Base-by-base conservation (phyloP, 2,888 invertebrate species). In the Lycophotia porphyrea region DNA sequence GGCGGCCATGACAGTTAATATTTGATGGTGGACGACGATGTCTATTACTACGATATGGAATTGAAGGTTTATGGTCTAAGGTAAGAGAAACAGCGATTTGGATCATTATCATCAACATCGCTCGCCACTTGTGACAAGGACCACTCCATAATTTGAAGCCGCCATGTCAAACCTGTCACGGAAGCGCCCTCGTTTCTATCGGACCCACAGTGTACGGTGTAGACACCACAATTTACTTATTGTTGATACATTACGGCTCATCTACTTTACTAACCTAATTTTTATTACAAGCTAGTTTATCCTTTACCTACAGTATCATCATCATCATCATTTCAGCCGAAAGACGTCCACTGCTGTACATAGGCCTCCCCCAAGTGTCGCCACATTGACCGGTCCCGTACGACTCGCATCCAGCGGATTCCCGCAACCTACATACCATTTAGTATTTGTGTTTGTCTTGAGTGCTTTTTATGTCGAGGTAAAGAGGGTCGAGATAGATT, bases 111-210 rank as follows among this genome's bases (percentile, higher is more conserved):
- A 21, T 47, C n/a, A n/a, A 52, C 15, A 18, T 21, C 34, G 42
- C 34, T 31, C 0, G 8, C 7, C 11, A 55, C 55, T 60, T 27
- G 9, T 61, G 18, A 0, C 71, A 18, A 7, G 27, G 0, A 52
- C 63, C 44, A 42, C 24, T 15, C 5, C 13, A 15, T 31, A 34
- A 34, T n/a, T 47, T 21, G 63, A 68, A 71, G 75, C 18, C 31
- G 65, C 55, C 76, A 24, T 81, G 86, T 87, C 87, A 86, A 86
- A 84, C 79, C 78, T 88, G 88, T 88, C 84, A 85, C 78, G 71
- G 68, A 72, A 55, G 75, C 70, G 67, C 49, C 86, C 79, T 85
- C 83, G 44, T 77, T 83, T 75, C 77, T 71, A 74, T 71, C 76
- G 69, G 71, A 67, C 69, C 58, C 72, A 64, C 74, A 61, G 49